Evolutionary conservation across 1,140 invertebrate genomes (phyloP).

Genomic region (Cherax quadricarinatus): DNA sequence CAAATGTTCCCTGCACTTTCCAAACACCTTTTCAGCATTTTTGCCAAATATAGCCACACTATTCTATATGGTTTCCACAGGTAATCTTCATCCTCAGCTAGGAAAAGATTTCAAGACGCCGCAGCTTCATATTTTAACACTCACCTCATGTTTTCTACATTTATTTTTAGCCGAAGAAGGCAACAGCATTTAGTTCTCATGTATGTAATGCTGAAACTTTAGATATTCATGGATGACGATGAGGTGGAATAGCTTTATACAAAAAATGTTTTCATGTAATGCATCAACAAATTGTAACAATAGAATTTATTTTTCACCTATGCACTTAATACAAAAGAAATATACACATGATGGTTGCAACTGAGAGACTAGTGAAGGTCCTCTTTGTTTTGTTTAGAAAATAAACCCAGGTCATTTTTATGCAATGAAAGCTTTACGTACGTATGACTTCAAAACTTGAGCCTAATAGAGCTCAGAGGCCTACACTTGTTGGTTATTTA

Average conservation of each 20-base stretch:
- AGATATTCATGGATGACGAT: conserved; percentile 32
- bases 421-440: not conserved
- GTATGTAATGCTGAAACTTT: not conserved
- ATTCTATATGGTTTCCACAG: not conserved
- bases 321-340: conserved; percentile 57
- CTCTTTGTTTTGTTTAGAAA: conserved; percentile 21
- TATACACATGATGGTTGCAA: conserved; percentile 49
- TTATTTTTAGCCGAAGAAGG: not conserved
- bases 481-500: not conserved
- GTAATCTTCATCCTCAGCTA: not conserved
- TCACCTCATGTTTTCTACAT: not conserved
- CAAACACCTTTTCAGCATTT: not conserved
- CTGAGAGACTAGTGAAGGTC: conserved; percentile 46
- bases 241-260: conserved; percentile 50
- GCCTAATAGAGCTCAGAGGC: not conserved
- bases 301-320: conserved; percentile 1
- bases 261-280: conserved; percentile 44
- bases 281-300: conserved; percentile 60
- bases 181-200: not conserved
- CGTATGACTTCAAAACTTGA: not conserved
- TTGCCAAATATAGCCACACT: not conserved
- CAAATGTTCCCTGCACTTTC: not conserved
- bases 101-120: not conserved
- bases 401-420: not conserved
- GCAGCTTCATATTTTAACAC: not conserved